A percentile compares a stretch with the other conserved stretches of the same genome.
phyloP scores from a whole-genome alignment of 2,113 vertebrate species.

The Corythornis vintsioides region DNA sequence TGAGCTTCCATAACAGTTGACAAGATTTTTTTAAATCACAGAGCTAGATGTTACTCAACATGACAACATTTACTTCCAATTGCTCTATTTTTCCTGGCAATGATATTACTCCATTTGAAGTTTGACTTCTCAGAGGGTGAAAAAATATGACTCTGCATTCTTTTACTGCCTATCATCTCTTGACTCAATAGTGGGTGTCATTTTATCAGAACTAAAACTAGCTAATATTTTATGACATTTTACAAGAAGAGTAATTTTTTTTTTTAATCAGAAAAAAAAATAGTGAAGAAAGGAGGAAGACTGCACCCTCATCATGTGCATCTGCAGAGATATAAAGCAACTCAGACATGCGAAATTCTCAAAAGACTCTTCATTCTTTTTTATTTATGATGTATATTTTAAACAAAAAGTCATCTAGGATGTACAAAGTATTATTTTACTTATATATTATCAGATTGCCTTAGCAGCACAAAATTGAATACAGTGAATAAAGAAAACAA shows the following conservation, averaged over 20 bases:
- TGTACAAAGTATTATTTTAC: neutral
- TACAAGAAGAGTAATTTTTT: neutral
- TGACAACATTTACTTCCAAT: slow-evolving; percentile 14
- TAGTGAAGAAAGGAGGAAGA: neutral
- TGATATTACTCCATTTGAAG: neutral
- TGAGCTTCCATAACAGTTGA: neutral
- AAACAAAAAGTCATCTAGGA: neutral
- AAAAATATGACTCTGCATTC: neutral
- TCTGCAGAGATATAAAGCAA: neutral
- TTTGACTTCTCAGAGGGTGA: slow-evolving; percentile 8
- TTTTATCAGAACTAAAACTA: neutral
- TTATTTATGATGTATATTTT: neutral
- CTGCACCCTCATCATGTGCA: neutral
- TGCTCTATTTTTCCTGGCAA: neutral
- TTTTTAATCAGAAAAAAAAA: neutral
- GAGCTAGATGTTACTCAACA: neutral
- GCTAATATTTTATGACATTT: neutral
- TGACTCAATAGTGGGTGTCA: neutral
- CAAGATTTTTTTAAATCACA: neutral
- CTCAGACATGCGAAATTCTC: neutral
- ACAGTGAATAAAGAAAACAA: neutral
- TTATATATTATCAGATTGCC: neutral
- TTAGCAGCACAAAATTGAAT: neutral
- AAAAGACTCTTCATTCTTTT: neutral
- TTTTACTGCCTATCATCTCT: neutral